Conservation (phyloP, 2,888 invertebrate genomes). For the Blastobasis lacticolella region DNA sequence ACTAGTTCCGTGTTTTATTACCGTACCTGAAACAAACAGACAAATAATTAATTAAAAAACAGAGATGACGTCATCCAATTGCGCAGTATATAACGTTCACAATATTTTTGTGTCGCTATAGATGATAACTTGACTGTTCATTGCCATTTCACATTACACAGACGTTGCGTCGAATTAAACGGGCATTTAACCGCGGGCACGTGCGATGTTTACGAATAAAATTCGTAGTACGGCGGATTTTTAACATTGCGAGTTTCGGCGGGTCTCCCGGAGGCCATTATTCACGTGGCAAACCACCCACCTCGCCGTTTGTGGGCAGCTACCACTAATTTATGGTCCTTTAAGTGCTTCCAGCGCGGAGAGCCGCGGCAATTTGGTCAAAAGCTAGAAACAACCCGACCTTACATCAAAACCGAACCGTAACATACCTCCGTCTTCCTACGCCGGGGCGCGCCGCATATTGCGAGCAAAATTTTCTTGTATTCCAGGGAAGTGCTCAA, state of each 20-base stretch:
- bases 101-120: no score
- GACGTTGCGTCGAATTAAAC: conserved; percentile 2
- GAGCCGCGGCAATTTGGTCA: conserved; percentile 45
- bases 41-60: no score
- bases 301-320: conserved; percentile 64
- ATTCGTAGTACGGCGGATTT: conserved; percentile 18
- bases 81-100: no score
- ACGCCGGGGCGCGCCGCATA: no score
- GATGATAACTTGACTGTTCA: no score
- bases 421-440: neutral
- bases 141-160: neutral
- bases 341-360: conserved; percentile 56
- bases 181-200: conserved; percentile 1
- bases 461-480: neutral
- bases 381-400: conserved; percentile 38
- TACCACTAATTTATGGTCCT: conserved; percentile 65
- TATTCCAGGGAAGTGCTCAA: neutral
- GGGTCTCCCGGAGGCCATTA: conserved; percentile 54
- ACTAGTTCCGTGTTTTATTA: no score
- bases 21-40: conserved; percentile 1
- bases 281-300: conserved; percentile 58
- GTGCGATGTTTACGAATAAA: conserved; percentile 16
- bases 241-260: conserved; percentile 37
- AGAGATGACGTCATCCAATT: no score
- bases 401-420: conserved; percentile 14